Evolutionary conservation across 1,140 invertebrate genomes (phyloP), one percentile per base, ranked within the genome.

Genomic region (Druon quercuslanigerum): DNA sequence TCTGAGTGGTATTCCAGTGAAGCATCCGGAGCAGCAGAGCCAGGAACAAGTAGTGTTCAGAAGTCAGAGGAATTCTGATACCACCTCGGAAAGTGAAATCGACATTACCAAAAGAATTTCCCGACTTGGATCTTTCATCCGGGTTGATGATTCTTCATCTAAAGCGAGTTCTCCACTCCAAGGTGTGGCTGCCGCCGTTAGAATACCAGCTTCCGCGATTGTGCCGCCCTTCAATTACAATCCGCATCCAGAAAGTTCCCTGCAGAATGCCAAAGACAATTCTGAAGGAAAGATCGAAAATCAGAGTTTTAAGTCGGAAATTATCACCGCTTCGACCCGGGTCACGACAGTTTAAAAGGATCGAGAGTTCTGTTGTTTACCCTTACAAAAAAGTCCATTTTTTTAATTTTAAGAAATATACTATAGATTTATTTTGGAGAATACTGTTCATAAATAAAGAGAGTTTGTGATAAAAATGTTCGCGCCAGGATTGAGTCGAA

Each of bases 161-260:
- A 46, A 46, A 46, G 40, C 7, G 40, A 46, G 54, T 56, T 20
- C 20, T 56, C 54, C 54, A 33, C 13, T 60, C 5, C 20, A 40
- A 66, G 14, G 13, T 40, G 81, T 78, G 2, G 76, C 78, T 66
- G 74, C 78, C 76, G 56, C 74, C 73, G 40, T 78, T 13, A 79
- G 83, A 16, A 80, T 87, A 52, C 88, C 89, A n/a, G 89, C 90
- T 6, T 91, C 92, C 20, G 92, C 92, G 9, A 90, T 93, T 56
- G 92, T 93, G 16, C 87, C 89, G 16, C 92, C 92, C 0, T 93
- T 93, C 76, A 93, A 93, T 81, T 93, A 93, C 73, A 92, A 89
- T 71, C 92, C 92, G 7, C 87, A 83, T 51, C 84, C 82, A 52
- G 85, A 87, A 52, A 73, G 80, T 72, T 71, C 82, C 52, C 71